Evolutionary conservation across 2,888 invertebrate species (phyloP).

Genomic region (Thyatira batis): DNA sequence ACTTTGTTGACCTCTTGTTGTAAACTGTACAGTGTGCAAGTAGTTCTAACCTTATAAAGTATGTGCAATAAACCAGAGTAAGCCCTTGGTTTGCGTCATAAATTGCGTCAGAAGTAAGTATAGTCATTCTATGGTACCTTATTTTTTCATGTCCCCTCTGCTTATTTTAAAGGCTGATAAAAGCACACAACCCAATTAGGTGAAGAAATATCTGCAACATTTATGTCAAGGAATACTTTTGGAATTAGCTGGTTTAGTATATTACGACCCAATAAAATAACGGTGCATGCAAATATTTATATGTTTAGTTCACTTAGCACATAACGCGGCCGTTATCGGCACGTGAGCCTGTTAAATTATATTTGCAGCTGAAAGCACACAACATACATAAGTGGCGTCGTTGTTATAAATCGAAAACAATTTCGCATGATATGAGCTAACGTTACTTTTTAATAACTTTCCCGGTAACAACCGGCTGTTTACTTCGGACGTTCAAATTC

Average conservation of each 20-base stretch:
- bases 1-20: no score
- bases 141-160: no score
- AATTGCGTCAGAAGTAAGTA: no score
- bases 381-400: constrained; percentile 30
- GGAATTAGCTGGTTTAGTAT: neutral
- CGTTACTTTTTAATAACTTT: constrained; percentile 52
- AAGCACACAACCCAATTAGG: no score
- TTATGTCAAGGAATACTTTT: neutral
- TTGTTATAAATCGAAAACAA: constrained; percentile 44
- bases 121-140: no score
- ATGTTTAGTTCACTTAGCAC: neutral
- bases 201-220: neutral
- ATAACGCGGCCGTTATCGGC: neutral
- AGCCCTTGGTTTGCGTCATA: no score
- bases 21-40: no score
- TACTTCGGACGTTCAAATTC: constrained; percentile 34
- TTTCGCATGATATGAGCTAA: constrained; percentile 34
- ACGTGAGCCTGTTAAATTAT: constrained; percentile 1
- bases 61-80: no score
- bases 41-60: no score
- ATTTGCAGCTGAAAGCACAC: constrained; percentile 25
- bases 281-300: neutral
- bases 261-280: neutral
- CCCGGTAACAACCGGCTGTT: constrained; percentile 33
- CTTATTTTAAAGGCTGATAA: no score